Evolutionary conservation across 1,140 invertebrate species (phyloP).

Genomic region (Venustaconcha ellipsiformis): DNA sequence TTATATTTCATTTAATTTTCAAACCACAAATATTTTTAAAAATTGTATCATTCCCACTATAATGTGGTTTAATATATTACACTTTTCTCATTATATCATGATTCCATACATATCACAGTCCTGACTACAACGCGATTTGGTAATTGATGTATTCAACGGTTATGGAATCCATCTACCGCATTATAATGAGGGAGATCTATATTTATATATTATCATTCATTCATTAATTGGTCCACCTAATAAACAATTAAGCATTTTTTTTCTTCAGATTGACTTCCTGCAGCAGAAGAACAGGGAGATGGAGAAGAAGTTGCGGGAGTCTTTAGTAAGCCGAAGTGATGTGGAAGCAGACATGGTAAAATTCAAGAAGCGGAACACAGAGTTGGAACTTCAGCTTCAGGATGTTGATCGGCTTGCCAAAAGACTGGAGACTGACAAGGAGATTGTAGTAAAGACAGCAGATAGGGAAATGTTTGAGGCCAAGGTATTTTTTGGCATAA

Average conservation of each 20-base stretch:
- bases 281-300: slow-evolving; percentile 67
- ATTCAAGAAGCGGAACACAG: slow-evolving; percentile 38
- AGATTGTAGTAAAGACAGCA: slow-evolving; percentile 55
- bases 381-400: slow-evolving; percentile 58
- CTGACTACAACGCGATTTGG: no score
- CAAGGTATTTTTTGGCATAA: slow-evolving; percentile 44
- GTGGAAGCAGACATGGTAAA: slow-evolving; percentile 38
- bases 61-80: no score
- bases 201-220: no score
- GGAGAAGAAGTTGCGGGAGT: slow-evolving; percentile 59
- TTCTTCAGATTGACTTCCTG: slow-evolving; percentile 66
- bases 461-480: slow-evolving; percentile 64
- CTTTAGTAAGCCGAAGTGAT: slow-evolving; percentile 32
- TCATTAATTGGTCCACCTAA: no score
- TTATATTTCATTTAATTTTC: no score
- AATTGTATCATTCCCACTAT: no score
- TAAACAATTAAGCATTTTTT: background rate
- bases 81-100: no score
- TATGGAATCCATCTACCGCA: no score
- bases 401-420: slow-evolving; percentile 61
- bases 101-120: no score
- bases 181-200: no score
- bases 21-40: no score
- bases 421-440: slow-evolving; percentile 61
- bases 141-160: no score